Conservation (phyloP, 2,888 invertebrate genomes). For the Ophion obscuratus region DNA sequence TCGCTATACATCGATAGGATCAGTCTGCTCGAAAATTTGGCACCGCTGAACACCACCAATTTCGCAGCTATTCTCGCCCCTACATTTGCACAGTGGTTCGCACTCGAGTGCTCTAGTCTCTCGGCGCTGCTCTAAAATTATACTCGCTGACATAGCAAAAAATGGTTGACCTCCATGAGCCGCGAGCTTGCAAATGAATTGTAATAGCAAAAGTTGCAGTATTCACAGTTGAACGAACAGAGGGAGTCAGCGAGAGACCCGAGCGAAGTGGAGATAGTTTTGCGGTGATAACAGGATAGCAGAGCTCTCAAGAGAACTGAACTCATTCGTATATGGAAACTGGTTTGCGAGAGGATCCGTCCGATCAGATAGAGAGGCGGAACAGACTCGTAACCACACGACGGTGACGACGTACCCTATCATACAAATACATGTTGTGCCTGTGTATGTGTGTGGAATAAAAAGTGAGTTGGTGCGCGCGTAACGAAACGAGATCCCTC, state of each 20-base stretch:
- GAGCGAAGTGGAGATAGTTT: constrained; percentile 26
- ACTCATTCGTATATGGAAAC: constrained; percentile 65
- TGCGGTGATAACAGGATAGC: constrained; percentile 64
- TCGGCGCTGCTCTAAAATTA: too few species aligned
- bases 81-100: too few species aligned
- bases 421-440: background rate
- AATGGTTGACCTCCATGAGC: constrained; percentile 21
- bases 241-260: constrained; percentile 5
- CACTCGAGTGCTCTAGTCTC: too few species aligned
- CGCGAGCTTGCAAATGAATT: constrained; percentile 16
- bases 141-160: background rate
- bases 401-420: background rate
- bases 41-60: too few species aligned
- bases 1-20: too few species aligned
- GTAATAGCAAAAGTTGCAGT: constrained; percentile 6
- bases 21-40: too few species aligned
- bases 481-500: constrained; percentile 41
- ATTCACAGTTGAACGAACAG: constrained; percentile 58
- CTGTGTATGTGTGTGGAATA: background rate
- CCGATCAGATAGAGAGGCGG: constrained; percentile 39
- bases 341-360: constrained; percentile 61
- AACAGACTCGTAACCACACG: constrained; percentile 10
- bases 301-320: constrained; percentile 48
- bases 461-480: constrained; percentile 43
- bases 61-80: too few species aligned